Evolutionary conservation across 2,113 vertebrate species (phyloP), one percentile per base, ranked within the genome.

Genomic region (Neopipo cinnamomea): DNA sequence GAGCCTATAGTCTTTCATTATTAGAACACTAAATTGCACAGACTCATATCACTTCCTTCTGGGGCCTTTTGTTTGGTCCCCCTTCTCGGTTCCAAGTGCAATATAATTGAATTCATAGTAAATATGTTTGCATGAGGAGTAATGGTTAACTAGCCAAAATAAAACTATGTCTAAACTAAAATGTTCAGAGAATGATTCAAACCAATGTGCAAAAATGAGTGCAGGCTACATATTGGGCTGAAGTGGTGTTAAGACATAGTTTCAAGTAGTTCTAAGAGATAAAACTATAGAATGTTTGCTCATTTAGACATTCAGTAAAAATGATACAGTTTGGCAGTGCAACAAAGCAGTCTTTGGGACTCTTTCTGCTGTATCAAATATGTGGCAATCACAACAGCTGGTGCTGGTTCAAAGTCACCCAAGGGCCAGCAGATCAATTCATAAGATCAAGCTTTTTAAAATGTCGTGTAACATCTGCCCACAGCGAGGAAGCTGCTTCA

Each of bases 241-340:
- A 67, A 58, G 11, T 63, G 10, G 28, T 47, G 61, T 62, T 39
- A 65, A 61, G 7, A 42, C 55, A 53, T 0, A 0, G 7, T 44
- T 63, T 56, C 14, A 84, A 87, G 30, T 30, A 61, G 6, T 35
- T 84, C 5, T 70, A 44, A 61, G 30, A 70, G 11, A 24, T 21
- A 84, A 73, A 83, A 93, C 50, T 50, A 11, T 12, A 23, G 5
- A 66, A 11, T 18, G 14, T 44, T 62, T 61, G 1, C 16, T 85
- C 46, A 53, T 74, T 61, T 66, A 44, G 11, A 27, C 25, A 35
- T 61, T 86, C 46, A 62, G 39, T 84, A 66, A 21, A 65, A 70
- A 73, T 44, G 19, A 53, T 47, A 66, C 1, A 14, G 19, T 44
- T 83, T 80, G 59, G 27, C 44, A 87, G 37, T 39, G 24, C 3